Percentiles rank a stretch among this genome's conserved stretches.
Conservation (phyloP, 2,113 vertebrate species). For the Sebastes schlegelii region DNA sequence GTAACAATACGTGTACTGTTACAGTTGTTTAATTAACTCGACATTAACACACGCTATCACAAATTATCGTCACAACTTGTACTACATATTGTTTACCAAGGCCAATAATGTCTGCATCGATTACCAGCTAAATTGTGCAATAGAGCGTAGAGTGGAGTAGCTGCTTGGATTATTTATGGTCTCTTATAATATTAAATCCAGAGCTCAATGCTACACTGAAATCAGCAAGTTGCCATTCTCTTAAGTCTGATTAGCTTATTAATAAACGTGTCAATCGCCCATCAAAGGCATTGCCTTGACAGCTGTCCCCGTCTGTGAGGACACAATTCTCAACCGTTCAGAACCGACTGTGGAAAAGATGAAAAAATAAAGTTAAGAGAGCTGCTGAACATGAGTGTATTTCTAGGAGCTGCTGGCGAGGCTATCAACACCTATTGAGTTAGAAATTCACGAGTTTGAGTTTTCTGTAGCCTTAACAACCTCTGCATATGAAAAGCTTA, state of each 20-base stretch:
- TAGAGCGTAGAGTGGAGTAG: too few species aligned
- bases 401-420: constrained; percentile 9
- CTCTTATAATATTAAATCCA: background rate
- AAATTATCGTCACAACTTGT: background rate
- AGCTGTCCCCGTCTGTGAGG: background rate
- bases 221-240: background rate
- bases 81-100: background rate
- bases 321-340: background rate
- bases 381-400: background rate
- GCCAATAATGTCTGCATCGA: background rate
- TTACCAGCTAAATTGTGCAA: background rate
- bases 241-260: background rate
- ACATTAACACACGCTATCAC: background rate
- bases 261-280: background rate
- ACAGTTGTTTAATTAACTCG: background rate
- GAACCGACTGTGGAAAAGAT: background rate
- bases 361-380: background rate
- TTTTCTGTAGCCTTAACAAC: constrained; percentile 14
- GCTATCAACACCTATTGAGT: constrained; percentile 5
- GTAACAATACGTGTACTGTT: background rate
- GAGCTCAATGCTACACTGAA: background rate
- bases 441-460: constrained; percentile 9
- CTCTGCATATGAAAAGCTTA: constrained; percentile 6
- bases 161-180: background rate
- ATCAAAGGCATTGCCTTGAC: background rate